Conservation (phyloP, 2,888 invertebrate species). For the Napeogenes inachia region DNA sequence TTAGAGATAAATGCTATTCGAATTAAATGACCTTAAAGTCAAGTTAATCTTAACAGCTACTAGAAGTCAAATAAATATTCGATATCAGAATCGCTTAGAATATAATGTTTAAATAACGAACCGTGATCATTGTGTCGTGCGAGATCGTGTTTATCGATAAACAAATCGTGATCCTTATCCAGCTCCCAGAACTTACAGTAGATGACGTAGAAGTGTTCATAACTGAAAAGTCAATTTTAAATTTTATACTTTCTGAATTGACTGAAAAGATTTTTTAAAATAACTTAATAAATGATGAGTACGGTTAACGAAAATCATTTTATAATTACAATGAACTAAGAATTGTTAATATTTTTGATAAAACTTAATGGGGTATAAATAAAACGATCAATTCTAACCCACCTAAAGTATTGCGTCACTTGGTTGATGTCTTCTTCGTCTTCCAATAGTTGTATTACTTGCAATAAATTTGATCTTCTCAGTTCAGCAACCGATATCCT, state of each 20-base stretch:
- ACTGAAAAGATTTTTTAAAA: no score
- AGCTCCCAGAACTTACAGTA: conserved; percentile 99
- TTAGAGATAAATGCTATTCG: no score
- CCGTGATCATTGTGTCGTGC: conserved; percentile 97
- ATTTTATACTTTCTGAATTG: background rate
- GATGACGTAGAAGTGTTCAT: conserved; percentile 99
- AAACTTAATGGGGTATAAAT: no score
- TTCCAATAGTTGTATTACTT: conserved; percentile 89
- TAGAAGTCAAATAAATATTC: no score
- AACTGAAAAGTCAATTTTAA: conserved; percentile 81
- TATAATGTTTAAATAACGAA: conserved; percentile 52
- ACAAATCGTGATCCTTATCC: conserved; percentile 98
- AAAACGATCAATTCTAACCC: conserved; percentile 13
- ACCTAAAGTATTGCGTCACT: conserved; percentile 87
- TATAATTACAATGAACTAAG: background rate
- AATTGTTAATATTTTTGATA: background rate
- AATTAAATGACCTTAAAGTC: conserved; percentile 2
- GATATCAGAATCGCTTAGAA: background rate
- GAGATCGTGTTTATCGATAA: conserved; percentile 95
- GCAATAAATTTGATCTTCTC: conserved; percentile 92
- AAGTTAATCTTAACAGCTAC: background rate
- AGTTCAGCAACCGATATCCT: conserved; percentile 92
- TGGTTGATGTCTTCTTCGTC: conserved; percentile 99
- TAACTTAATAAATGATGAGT: no score
- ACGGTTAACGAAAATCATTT: no score